Base-by-base conservation (phyloP, 2,113 vertebrate species). In the Callospermophilus lateralis region DNA sequence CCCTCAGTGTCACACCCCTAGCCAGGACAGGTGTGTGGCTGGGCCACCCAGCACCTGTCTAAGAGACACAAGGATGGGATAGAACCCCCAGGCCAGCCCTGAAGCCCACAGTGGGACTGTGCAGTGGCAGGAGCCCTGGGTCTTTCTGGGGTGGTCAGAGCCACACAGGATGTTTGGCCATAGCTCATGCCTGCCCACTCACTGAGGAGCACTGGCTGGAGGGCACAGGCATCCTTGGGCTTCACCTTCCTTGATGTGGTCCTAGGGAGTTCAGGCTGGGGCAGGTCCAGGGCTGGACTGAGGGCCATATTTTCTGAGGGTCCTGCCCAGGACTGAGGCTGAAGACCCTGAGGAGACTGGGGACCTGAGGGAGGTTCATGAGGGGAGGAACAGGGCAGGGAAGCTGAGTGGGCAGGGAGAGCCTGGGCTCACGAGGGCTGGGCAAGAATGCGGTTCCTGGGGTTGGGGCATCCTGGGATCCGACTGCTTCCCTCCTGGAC, bases 31-130 rank as follows among this genome's bases (percentile, higher is more conserved):
- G 84, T 55, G 16, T 4, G 90, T 78, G 4, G 51, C 13, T 20
- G 1, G 55, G 68, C n/a, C 9, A 24, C 5, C n/a, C 11, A 5
- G 42, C 6, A 12, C 15, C 30, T 1, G 4, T 11, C n/a, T 28
- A 2, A 0, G 6, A 39, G 95, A 37, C 26, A n/a, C 55, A 55
- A 5, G 22, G 11, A 10, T 6, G 45, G 28, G 4, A 13, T 51
- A 19, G 34, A 63, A 39, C 26, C 34, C 4, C 19, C 12, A 8
- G 48, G 10, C 6, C 28, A 58, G 13, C 13, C 58, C 73, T 72
- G 42, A 84, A 39, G 20, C 34, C 15, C 5, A 4, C 4, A 24
- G 58, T 10, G 22, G 20, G 58, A 4, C 51, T 94, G 17, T n/a
- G 37, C 37, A 0, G 58, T 32, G 34, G 85, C 39, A 51, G 68